Evolutionary conservation across 2,113 vertebrate genomes (phyloP).

Genomic region (Pseudolaguvia tuberculata): DNA sequence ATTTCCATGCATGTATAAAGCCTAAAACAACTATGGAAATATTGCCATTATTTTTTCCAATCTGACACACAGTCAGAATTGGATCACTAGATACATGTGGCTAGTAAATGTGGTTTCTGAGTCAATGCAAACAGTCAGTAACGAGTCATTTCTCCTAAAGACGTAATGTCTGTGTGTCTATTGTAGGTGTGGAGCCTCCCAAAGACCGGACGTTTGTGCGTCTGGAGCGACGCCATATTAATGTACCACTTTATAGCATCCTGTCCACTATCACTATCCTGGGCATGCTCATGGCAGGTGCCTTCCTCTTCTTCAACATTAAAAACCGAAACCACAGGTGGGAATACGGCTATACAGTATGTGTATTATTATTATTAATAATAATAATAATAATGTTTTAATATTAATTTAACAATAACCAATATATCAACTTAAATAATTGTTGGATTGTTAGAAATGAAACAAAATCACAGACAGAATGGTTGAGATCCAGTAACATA

Average conservation of each 20-base stretch:
- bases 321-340: slow-evolving; percentile 99
- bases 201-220: slow-evolving; percentile 93
- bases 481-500: too few relatives aligned
- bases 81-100: too few relatives aligned
- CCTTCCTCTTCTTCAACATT: slow-evolving; percentile 98
- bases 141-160: neutral
- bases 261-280: slow-evolving; percentile 93
- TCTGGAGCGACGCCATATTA: slow-evolving; percentile 90
- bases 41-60: too few relatives aligned
- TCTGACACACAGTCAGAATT: too few relatives aligned
- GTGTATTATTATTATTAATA: too few relatives aligned
- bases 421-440: too few relatives aligned
- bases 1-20: too few relatives aligned
- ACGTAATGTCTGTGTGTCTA: neutral
- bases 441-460: too few relatives aligned
- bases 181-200: slow-evolving; percentile 85
- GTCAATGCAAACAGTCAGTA: neutral
- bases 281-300: slow-evolving; percentile 97
- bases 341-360: slow-evolving; percentile 46
- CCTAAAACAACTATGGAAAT: too few relatives aligned
- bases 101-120: slow-evolving; percentile 13
- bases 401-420: too few relatives aligned
- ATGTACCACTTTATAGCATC: slow-evolving; percentile 96
- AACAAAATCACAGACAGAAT: too few relatives aligned
- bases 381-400: too few relatives aligned